Base-by-base conservation (phyloP, 35 echinoderm and acorn worm species). In the Heliocidaris erythrogramma region DNA sequence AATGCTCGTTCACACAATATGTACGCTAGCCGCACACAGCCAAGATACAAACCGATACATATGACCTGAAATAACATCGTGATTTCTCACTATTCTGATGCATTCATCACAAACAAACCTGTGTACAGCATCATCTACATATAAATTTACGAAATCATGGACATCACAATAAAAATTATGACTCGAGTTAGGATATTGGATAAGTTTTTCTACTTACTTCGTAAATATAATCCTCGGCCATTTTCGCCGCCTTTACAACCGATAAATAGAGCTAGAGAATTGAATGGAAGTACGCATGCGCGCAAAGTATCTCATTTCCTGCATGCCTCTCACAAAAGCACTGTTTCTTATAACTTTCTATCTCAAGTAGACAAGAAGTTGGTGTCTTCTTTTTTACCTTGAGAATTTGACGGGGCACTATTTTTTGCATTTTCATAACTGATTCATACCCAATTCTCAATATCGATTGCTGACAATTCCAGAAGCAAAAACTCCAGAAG, bases 321-420 rank as follows among this genome's bases (percentile, higher is more conserved):
- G 86, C 31, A 1, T 12, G 86, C 31, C 24, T 12, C 5, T 35
- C 47, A 88, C 86, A 42, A 48, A 32, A 88, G 86, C 86, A 27
- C 5, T 69, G 60, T 69, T 69, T 69, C 60, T 24, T 69, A n/a
- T 14, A 18, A 12, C 9, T 48, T 42, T 48, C 69, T 88, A 88
- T 88, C 86, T 88, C 86, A 88, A 42, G 86, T 88, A 88, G 86
- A 88, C 86, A 88, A 88, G 86, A 88, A 88, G 86, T 88, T 88
- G 47, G 16, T 69, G 13, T 27, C 49, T 69, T 24, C 14, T 69
- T 69, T 65, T 27, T 24, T 69, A 69, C 21, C 60, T 69, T 5
- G 12, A 60, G 59, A 60, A 60, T 2, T 60, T 60, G 12, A 60
- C 59, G 18, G 7, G 12, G 59, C 12, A 18, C 12, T 60, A 42